Evolutionary conservation across 2,797 vertebrate species (phyloP), one percentile per base, ranked within the genome.

Genomic region (Acrocephalus scirpaceus): DNA sequence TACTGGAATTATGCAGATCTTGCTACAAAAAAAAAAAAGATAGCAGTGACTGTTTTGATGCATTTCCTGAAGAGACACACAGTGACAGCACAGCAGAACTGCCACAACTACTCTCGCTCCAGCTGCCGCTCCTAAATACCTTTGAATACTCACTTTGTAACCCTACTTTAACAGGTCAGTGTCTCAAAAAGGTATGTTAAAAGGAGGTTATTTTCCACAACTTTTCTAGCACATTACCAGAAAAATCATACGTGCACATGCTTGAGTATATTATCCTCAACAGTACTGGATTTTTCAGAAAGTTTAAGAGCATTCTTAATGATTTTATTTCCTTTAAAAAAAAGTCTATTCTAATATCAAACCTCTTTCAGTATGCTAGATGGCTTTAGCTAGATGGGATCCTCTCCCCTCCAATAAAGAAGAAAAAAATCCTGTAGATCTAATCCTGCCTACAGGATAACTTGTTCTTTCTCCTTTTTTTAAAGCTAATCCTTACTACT

Each of bases 61-160:
- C 53, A 58, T 62, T 92, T 87, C 57, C 67, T 65, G 78, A 92
- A 77, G 58, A 94, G 79, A 77, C 40, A 69, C 0, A 5, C 45
- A 56, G 51, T 15, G 48, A 95, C 67, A 94, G 88, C 71, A 60
- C 64, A 95, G 76, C 83, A 95, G 77, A 92, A 70, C 82, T 87
- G 92, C 86, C 92, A 92, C 75, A 94, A 79, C 38, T n/a, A 40
- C 58, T 90, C 83, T 85, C 65, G 15, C 44, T 83, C 51, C 62
- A 70, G 58, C 44, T 64, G 81, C 36, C 23, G 29, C 19, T 58
- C n/a, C 48, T 66, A 53, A 87, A 23, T 57, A 38, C 15, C 32
- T 77, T 79, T 29, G 38, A 84, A 67, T 48, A 40, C 16, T 45
- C 45, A 36, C 64, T 86, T 67, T 29, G 42, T 48, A 83, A 61